A percentile compares a stretch with the other conserved stretches of the same genome.
Conservation (phyloP, 2,113 vertebrate species). For the Psilopsiagon aurifrons region DNA sequence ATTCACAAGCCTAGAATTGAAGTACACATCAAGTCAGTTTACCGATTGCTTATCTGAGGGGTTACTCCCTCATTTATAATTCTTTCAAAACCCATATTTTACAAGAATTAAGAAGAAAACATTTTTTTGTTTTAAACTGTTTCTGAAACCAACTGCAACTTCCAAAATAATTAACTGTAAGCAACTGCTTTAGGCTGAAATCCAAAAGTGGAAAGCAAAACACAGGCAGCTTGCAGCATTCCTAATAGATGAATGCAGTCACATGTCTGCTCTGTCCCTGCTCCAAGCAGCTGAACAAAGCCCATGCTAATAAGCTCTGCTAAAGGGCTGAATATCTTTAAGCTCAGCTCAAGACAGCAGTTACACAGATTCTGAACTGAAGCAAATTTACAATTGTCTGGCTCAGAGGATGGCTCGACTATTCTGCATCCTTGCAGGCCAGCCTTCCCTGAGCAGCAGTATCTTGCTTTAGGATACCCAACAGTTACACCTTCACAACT, state of each 20-base stretch:
- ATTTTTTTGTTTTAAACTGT: neutral
- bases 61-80: neutral
- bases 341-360: neutral
- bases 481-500: neutral
- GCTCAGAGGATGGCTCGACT: neutral
- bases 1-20: constrained; percentile 87
- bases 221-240: neutral
- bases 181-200: neutral
- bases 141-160: neutral
- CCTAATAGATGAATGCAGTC: neutral
- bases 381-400: neutral
- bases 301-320: neutral
- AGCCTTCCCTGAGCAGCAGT: neutral
- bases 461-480: neutral
- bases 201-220: neutral
- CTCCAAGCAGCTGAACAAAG: neutral
- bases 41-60: neutral
- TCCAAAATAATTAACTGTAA: neutral
- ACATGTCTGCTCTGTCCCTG: neutral
- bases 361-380: neutral
- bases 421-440: neutral
- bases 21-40: neutral
- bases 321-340: neutral
- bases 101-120: neutral
- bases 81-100: neutral